Conservation (phyloP, 2,113 vertebrate species). For the Odocoileus hemionus region DNA sequence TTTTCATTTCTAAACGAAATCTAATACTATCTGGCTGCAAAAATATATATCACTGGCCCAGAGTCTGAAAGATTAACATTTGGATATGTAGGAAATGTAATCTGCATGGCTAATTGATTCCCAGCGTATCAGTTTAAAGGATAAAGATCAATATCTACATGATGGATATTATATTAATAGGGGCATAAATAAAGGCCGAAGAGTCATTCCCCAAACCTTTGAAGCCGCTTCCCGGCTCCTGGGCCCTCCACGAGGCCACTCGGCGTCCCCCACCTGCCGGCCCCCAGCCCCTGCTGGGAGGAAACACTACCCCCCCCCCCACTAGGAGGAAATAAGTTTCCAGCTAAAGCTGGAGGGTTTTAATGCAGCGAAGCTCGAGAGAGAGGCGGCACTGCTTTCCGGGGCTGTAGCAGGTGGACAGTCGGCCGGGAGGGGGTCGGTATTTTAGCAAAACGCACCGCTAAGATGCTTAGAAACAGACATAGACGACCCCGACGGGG, state of each 20-base stretch:
- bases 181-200: constrained; percentile 85
- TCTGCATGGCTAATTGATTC: constrained; percentile 90
- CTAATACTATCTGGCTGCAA: constrained; percentile 78
- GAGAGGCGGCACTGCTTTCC: background rate
- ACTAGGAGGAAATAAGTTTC: background rate
- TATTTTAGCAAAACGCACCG: background rate
- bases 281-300: background rate
- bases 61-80: constrained; percentile 84
- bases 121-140: constrained; percentile 86
- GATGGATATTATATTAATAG: constrained; percentile 87
- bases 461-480: background rate
- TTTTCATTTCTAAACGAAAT: constrained; percentile 75
- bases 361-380: background rate
- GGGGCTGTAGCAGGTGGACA: background rate
- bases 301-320: background rate
- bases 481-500: fast-evolving
- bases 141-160: constrained; percentile 86
- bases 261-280: background rate
- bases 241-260: constrained; percentile 43
- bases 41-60: constrained; percentile 75
- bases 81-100: constrained; percentile 86
- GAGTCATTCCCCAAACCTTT: constrained; percentile 82
- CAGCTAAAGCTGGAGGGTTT: background rate
- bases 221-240: constrained; percentile 75
- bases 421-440: background rate